Evolutionary conservation across 1,140 invertebrate genomes (phyloP).

Genomic region (Macrosteles quadrilineatus): DNA sequence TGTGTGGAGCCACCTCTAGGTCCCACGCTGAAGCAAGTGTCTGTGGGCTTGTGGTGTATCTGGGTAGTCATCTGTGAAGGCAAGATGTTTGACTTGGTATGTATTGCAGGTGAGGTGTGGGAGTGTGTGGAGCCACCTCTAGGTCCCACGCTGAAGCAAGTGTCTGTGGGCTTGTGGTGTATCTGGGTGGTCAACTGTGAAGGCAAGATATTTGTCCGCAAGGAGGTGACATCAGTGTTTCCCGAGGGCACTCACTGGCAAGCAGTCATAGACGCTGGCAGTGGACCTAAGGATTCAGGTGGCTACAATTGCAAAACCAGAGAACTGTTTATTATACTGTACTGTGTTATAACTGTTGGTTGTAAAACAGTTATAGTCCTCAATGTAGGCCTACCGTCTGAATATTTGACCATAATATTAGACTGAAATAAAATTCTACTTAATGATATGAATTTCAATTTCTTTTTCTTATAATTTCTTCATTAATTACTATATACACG

Average conservation of each 20-base stretch:
- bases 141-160: conserved; percentile 70
- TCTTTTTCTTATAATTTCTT: too few species aligned
- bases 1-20: conserved; percentile 66
- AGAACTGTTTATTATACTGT: neutral
- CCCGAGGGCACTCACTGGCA: conserved; percentile 77
- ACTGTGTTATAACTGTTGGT: neutral
- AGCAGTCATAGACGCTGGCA: conserved; percentile 58
- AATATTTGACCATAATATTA: too few species aligned
- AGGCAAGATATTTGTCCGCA: conserved; percentile 65
- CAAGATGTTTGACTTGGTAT: too few species aligned
- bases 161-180: conserved; percentile 68
- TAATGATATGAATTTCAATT: too few species aligned
- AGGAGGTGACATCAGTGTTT: conserved; percentile 64
- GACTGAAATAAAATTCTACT: too few species aligned
- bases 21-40: conserved; percentile 72
- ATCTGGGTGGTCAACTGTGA: conserved; percentile 70
- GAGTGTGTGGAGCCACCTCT: conserved; percentile 63
- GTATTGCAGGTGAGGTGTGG: conserved; percentile 55
- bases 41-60: conserved; percentile 68
- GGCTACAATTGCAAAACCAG: too few species aligned
- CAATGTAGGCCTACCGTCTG: neutral
- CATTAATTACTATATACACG: too few species aligned
- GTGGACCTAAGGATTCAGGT: conserved; percentile 40
- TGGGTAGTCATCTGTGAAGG: conserved; percentile 67
- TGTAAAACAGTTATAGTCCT: neutral